phyloP scores from a whole-genome alignment of 2,797 vertebrate species.

The Poecilia velifera region DNA sequence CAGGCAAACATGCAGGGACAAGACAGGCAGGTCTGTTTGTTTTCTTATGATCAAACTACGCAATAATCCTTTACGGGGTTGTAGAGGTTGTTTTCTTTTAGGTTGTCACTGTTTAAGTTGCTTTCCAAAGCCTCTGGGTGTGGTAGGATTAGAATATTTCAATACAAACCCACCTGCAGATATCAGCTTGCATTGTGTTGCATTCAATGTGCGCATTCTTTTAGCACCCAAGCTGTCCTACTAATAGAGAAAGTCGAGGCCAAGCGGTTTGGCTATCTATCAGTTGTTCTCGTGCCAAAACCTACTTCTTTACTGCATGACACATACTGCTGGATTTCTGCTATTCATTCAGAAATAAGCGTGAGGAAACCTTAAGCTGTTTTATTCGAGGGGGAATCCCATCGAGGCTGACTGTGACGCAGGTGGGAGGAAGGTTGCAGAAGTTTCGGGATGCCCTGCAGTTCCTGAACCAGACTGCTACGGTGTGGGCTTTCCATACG shows the following conservation, averaged over 20 bases:
- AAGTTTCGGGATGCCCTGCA: constrained; percentile 58
- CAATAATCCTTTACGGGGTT: constrained; percentile 30
- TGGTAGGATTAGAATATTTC: constrained; percentile 35
- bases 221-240: constrained; percentile 44
- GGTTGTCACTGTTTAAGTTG: constrained; percentile 40
- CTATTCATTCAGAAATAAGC: constrained; percentile 73
- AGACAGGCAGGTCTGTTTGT: constrained; percentile 59
- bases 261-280: constrained; percentile 72
- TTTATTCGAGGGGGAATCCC: constrained; percentile 76
- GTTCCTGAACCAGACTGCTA: constrained; percentile 29
- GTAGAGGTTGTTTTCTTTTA: constrained; percentile 24
- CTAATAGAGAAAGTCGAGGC: constrained; percentile 47
- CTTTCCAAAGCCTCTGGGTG: constrained; percentile 27
- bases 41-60: constrained; percentile 41
- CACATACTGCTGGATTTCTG: constrained; percentile 60
- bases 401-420: constrained; percentile 56
- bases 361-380: constrained; percentile 44
- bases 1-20: constrained; percentile 50
- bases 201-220: constrained; percentile 21
- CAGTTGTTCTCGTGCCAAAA: constrained; percentile 81
- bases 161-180: constrained; percentile 36
- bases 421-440: constrained; percentile 38
- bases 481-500: constrained; percentile 32
- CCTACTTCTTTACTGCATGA: constrained; percentile 60
- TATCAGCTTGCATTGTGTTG: constrained; percentile 20